These are phyloP conservation scores for Peribatodes rhomboidaria DNA, from an alignment of 2,888 invertebrate genomes.

Conservation along the genomic window DNA sequence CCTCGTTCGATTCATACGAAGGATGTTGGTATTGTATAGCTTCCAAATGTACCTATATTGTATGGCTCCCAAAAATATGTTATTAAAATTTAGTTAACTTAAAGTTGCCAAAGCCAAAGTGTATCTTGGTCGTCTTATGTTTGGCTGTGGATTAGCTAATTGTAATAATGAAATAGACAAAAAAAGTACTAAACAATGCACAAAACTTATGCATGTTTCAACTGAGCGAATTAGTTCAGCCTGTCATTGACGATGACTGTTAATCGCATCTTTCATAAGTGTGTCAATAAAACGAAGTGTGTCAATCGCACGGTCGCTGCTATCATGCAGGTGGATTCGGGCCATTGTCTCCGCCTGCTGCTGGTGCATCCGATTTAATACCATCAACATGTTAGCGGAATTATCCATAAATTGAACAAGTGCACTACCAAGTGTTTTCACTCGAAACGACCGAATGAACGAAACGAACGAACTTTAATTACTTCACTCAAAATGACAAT, in stretches of 20 bases:
- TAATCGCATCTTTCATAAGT: constrained; percentile 17
- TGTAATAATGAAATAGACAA: too few species aligned
- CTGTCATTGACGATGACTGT: background rate
- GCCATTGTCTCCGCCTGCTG: constrained; percentile 45
- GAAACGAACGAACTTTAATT: too few species aligned
- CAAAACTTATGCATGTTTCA: too few species aligned
- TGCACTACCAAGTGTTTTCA: constrained; percentile 26
- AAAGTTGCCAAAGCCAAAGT: too few species aligned
- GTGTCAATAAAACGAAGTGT: constrained; percentile 42
- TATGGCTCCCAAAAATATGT: too few species aligned
- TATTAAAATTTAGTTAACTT: too few species aligned
- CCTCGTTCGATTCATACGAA: background rate
- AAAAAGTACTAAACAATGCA: too few species aligned
- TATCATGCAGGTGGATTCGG: constrained; percentile 52
- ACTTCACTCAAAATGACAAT: constrained; percentile 4
- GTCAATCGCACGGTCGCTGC: constrained; percentile 52
- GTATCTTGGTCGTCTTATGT: too few species aligned
- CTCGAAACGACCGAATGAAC: too few species aligned
- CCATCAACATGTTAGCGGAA: constrained; percentile 45
- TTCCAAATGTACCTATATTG: too few species aligned
- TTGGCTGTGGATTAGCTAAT: too few species aligned
- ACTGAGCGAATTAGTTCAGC: background rate
- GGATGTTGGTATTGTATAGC: too few species aligned
- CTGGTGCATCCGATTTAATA: constrained; percentile 59
- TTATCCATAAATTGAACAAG: constrained; percentile 54